These are phyloP conservation scores for Heterotilapia buettikoferi DNA, from an alignment of 2,113 vertebrate genomes.

Conservation along the genomic window DNA sequence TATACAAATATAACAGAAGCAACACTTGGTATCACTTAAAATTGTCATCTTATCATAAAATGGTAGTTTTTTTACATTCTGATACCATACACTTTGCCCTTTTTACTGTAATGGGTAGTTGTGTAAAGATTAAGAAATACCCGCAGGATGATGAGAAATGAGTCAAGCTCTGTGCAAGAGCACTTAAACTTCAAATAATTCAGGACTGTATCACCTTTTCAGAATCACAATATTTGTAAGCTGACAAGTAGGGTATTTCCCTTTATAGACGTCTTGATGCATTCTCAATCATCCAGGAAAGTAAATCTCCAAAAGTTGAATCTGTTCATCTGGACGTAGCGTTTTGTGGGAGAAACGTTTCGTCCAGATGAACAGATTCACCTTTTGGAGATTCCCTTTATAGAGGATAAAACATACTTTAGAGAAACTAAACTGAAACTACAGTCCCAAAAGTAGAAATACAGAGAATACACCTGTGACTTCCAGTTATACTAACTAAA, in stretches of 20 bases:
- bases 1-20: background rate
- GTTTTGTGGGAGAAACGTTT: too few relatives aligned
- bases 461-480: background rate
- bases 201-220: background rate
- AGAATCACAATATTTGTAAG: background rate
- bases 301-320: too few relatives aligned
- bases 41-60: background rate
- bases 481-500: background rate
- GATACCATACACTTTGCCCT: background rate
- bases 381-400: too few relatives aligned
- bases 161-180: background rate
- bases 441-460: background rate
- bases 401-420: background rate
- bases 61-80: background rate
- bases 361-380: too few relatives aligned
- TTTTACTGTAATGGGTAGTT: background rate
- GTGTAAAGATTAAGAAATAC: background rate
- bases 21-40: background rate
- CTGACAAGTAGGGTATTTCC: background rate
- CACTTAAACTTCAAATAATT: background rate
- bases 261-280: too few relatives aligned
- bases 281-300: too few relatives aligned
- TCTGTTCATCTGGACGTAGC: too few relatives aligned
- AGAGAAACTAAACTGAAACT: background rate
- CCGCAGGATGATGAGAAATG: background rate